Conservation (phyloP, 2,113 vertebrate genomes). For the Emydocephalus ijimae region DNA sequence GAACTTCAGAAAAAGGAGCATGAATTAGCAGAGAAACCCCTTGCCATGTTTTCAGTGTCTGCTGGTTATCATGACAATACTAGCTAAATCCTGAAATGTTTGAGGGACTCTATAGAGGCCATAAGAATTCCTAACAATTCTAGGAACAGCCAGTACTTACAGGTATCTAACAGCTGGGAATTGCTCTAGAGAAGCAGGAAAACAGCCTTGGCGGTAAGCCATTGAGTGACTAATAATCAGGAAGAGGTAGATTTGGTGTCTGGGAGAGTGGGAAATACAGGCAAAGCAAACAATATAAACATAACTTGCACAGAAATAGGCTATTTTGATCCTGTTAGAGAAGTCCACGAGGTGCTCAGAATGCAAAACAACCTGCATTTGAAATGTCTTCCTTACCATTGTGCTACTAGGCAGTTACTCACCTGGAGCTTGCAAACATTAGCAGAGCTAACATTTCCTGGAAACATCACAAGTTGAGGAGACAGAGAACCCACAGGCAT, state of each 20-base stretch:
- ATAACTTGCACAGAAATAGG: slow-evolving; percentile 42
- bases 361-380: not conserved
- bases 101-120: not conserved
- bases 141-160: rapidly evolving
- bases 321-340: not conserved
- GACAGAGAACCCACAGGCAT: not conserved
- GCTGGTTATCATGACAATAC: not conserved
- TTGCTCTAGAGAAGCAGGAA: slow-evolving; percentile 2
- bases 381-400: not conserved
- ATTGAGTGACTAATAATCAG: not conserved
- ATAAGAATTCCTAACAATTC: not conserved
- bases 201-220: not conserved
- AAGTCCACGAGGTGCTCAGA: not conserved
- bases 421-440: not conserved
- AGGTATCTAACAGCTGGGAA: not conserved
- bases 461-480: not conserved
- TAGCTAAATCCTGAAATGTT: not conserved
- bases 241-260: not conserved
- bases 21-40: not conserved
- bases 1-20: not conserved
- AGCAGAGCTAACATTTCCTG: not conserved
- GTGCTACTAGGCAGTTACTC: not conserved
- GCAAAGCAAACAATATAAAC: slow-evolving; percentile 55
- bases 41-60: not conserved
- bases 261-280: not conserved